phyloP scores from a whole-genome alignment of 2,888 invertebrate species.

The Arctia plantaginis region DNA sequence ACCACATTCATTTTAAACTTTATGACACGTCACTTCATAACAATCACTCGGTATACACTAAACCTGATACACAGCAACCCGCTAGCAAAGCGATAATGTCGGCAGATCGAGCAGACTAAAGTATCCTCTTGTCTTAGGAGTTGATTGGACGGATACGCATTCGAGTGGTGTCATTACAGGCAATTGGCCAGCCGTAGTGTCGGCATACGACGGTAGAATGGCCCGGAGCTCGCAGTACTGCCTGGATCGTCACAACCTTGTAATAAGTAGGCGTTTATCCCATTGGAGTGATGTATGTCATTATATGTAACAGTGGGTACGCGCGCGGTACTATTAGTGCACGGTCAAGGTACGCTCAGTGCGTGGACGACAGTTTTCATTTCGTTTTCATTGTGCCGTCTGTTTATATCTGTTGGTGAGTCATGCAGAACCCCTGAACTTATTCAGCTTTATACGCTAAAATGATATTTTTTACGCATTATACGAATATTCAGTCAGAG shows the following conservation, averaged over 20 bases:
- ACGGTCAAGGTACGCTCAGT: conserved; percentile 81
- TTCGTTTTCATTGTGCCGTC: conserved; percentile 38
- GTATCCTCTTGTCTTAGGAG: conserved; percentile 80
- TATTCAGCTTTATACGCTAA: neutral
- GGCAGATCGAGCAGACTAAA: conserved; percentile 70
- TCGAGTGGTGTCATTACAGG: conserved; percentile 81
- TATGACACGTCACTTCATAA: conserved; percentile 43
- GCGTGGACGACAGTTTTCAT: conserved; percentile 51
- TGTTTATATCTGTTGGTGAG: conserved; percentile 16
- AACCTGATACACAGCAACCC: conserved; percentile 40
- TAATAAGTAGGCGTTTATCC: conserved; percentile 82
- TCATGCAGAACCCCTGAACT: conserved; percentile 7
- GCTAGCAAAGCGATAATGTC: conserved; percentile 56
- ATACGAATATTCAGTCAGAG: neutral
- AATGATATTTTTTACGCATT: neutral
- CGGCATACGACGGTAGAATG: conserved; percentile 68
- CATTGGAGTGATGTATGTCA: conserved; percentile 81
- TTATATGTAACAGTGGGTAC: conserved; percentile 76
- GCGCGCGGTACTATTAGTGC: conserved; percentile 70
- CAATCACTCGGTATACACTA: conserved; percentile 49
- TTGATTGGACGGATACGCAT: conserved; percentile 83
- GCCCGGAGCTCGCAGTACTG: conserved; percentile 72
- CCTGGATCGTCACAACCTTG: conserved; percentile 81
- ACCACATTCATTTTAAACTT: conserved; percentile 49
- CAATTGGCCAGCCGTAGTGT: conserved; percentile 79